phyloP scores from a whole-genome alignment of 2,797 vertebrate species.

The Falco naumanni region DNA sequence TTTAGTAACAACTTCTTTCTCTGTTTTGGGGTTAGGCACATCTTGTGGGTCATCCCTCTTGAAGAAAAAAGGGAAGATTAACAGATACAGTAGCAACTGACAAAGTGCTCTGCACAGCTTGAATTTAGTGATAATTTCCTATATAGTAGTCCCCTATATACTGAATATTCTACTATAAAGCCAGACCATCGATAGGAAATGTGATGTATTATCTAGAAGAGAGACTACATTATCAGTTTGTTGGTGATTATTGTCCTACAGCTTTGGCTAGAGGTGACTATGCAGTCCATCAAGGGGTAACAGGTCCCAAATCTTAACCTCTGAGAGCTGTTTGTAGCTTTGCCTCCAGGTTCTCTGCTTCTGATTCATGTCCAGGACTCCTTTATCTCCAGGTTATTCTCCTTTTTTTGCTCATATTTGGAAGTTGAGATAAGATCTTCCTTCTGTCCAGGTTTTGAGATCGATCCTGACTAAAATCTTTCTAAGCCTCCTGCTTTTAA shows the following conservation, averaged over 20 bases:
- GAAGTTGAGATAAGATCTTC: background rate
- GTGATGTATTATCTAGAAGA: background rate
- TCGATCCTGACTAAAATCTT: fast-evolving
- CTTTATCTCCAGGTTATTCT: background rate
- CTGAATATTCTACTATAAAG: background rate
- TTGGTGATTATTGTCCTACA: background rate
- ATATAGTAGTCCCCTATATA: background rate
- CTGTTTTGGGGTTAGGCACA: background rate
- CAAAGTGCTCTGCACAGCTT: background rate
- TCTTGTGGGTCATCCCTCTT: conserved; percentile 31
- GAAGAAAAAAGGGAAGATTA: conserved; percentile 12
- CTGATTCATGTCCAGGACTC: background rate
- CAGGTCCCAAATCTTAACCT: background rate
- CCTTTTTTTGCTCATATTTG: background rate
- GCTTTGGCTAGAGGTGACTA: background rate
- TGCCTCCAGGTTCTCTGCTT: background rate
- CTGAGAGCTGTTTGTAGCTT: background rate
- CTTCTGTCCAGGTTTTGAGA: background rate
- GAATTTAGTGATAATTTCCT: background rate
- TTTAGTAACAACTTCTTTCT: background rate
- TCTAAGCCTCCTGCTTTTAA: background rate
- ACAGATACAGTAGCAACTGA: background rate
- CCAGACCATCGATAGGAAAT: background rate
- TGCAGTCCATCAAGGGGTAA: background rate
- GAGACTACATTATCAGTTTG: background rate